Base-by-base conservation (phyloP, 2,797 vertebrate genomes). In the Eulemur rubriventer region DNA sequence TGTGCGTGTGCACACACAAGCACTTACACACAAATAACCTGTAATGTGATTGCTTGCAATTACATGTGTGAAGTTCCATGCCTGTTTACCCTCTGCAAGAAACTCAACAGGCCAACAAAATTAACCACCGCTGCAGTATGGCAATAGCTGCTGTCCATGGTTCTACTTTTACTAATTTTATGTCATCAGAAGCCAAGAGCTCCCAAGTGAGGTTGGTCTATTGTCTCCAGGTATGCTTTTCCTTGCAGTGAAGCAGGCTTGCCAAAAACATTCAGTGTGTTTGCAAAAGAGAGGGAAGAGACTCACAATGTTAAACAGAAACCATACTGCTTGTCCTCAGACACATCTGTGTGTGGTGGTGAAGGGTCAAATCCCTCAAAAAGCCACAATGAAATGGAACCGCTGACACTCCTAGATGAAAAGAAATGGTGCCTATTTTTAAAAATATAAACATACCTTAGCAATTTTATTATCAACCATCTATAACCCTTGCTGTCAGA, bases 401-500 rank as follows among this genome's bases (percentile, higher is more conserved):
- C 92, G 92, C 52, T 91, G 81, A 96, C 91, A 59, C 52, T 98
- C 50, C 92, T 72, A 89, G 30, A 96, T 81, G 20, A 98, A 97
- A 98, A 81, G n/a, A 69, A 94, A 70, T 38, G 48, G 41, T 95
- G 80, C 50, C 84, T 86, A 93, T 80, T 96, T 95, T 97, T 4
- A 26, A 95, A 95, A 96, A 94, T 94, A 69, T 38, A 52, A 98
- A 95, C 30, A 78, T 76, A 80, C 6, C 90, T 98, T 91, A 92
- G 63, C 97, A 92, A 24, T 85, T 89, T 22, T 91, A 94, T 88
- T 96, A 90, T 97, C 95, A 96, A 83, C 84, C 94, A 94, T 75
- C 96, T 92, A 97, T 98, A 98, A 97, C 96, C 91, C 89, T 97
- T n/a, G 0, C 91, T 93, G 63, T 97, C 97, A 96, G 86, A 85